Evolutionary conservation across 92 coral and sea anemone species (phyloP).

Genomic region (Palythoa caribaeorum): DNA sequence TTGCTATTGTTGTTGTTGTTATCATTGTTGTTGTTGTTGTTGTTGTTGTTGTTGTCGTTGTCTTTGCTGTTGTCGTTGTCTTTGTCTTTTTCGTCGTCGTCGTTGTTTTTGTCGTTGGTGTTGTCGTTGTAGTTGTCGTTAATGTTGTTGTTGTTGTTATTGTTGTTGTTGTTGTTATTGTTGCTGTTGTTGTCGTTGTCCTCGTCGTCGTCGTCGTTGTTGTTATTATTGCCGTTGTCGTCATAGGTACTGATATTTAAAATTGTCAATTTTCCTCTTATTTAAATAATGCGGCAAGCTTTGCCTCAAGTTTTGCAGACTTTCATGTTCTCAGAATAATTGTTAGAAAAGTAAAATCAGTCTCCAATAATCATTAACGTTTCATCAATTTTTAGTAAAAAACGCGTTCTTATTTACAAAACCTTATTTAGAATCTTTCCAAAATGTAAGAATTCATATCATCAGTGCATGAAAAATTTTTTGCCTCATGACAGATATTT

Average conservation of each 20-base stretch:
- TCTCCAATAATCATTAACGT: background rate
- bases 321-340: too few species aligned
- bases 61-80: too few species aligned
- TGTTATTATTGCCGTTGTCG: background rate
- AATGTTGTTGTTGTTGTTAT: background rate
- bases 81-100: background rate
- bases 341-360: background rate
- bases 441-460: background rate
- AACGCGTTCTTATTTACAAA: background rate
- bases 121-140: background rate
- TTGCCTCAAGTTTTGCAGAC: too few species aligned
- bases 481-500: background rate
- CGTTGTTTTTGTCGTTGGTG: background rate
- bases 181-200: background rate
- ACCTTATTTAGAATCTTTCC: background rate
- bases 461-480: background rate
- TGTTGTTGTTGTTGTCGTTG: background rate
- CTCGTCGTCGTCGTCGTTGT: background rate
- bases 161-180: slow-evolving; percentile 7
- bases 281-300: background rate
- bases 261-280: background rate
- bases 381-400: background rate
- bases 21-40: background rate
- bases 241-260: background rate
- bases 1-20: background rate